Percentiles rank a stretch among this genome's conserved stretches.
Conservation (phyloP, 2,797 vertebrate species). For the Tapera naevia region DNA sequence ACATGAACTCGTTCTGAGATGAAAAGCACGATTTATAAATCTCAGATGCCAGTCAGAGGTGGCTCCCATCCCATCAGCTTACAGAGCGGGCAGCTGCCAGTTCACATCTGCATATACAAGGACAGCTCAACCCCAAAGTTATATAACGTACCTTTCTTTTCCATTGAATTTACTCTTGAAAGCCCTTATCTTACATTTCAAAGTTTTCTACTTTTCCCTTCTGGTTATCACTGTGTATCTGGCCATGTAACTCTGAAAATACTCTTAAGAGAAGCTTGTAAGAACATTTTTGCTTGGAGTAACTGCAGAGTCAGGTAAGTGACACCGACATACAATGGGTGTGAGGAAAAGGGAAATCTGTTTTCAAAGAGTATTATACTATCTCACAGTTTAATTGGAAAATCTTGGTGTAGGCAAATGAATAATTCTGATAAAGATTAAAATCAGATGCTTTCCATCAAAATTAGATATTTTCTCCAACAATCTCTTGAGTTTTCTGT, state of each 20-base stretch:
- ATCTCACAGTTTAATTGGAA: neutral
- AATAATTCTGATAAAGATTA: neutral
- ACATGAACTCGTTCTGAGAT: neutral
- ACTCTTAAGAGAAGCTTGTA: neutral
- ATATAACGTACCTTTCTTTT: neutral
- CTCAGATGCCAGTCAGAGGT: neutral
- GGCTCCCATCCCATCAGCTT: neutral
- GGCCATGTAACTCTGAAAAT: neutral
- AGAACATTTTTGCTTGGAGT: neutral
- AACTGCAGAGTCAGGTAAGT: neutral
- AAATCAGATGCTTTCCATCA: neutral
- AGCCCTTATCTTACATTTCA: neutral
- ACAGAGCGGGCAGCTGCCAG: neutral
- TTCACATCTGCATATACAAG: neutral
- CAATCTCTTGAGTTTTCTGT: neutral
- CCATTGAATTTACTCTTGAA: neutral
- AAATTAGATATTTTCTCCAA: neutral
- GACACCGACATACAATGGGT: rapidly evolving
- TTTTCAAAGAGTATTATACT: neutral
- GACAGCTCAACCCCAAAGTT: neutral
- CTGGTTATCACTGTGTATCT: neutral
- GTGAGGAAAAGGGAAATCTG: neutral
- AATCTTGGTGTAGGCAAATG: neutral
- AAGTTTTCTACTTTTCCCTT: neutral
- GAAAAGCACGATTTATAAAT: neutral